Conservation (phyloP, 2,113 vertebrate species). For the Trichechus manatus region DNA sequence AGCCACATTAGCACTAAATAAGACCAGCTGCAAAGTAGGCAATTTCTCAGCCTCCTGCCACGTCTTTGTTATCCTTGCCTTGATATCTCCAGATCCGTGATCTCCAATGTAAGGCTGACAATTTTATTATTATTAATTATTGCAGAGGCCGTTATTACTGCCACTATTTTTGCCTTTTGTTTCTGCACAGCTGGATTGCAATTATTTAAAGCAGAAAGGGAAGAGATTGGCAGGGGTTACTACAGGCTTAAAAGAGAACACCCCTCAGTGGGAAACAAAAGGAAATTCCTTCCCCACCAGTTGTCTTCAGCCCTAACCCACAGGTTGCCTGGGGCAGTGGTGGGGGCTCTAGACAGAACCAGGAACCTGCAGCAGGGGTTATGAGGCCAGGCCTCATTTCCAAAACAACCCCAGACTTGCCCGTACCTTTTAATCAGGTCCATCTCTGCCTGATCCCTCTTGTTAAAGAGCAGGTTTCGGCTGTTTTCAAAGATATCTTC, state of each 20-base stretch:
- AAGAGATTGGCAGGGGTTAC: background rate
- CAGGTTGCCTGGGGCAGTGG: rapidly evolving
- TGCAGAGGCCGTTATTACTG: constrained; percentile 6
- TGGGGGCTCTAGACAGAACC: background rate
- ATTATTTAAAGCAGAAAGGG: background rate
- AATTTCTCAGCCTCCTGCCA: background rate
- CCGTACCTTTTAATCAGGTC: constrained; percentile 89
- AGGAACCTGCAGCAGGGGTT: background rate
- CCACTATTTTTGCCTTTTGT: constrained; percentile 32
- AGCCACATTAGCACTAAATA: background rate
- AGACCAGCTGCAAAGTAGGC: background rate
- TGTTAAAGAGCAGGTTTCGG: constrained; percentile 79
- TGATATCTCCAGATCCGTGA: background rate
- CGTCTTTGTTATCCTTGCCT: constrained; percentile 17
- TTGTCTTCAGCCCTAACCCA: background rate
- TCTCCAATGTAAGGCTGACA: background rate
- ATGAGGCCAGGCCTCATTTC: background rate
- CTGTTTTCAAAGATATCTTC: constrained; percentile 88
- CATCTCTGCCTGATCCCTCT: constrained; percentile 86
- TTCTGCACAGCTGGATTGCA: background rate
- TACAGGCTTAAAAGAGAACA: background rate
- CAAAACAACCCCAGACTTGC: background rate
- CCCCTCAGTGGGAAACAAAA: background rate
- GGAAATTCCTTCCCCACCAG: background rate
- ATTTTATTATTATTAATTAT: constrained; percentile 6